Evolutionary conservation across 2,113 vertebrate genomes (phyloP), one percentile per base, ranked within the genome.

Genomic region (Oncorhynchus masou): DNA sequence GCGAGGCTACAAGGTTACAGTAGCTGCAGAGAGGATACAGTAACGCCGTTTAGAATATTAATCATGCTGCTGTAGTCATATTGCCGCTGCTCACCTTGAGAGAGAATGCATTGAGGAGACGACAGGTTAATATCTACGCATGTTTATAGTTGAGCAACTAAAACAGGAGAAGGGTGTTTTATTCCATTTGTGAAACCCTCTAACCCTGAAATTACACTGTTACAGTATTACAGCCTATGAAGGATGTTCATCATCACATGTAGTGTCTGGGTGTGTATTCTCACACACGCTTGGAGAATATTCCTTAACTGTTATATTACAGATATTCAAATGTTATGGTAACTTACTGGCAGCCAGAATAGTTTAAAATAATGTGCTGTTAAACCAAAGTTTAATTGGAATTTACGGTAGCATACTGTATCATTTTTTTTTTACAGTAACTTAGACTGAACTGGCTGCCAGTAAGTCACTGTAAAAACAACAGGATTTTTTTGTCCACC

Each of bases 41-140:
- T 84, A 87, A 88, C 86, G 81, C 82, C 76, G 81, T 89, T 87
- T 79, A 84, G 70, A 84, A 85, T 82, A 88, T 89, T 86, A 89
- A 90, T 90, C 85, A 77, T 39, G 13, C 19, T 34, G 79, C 87
- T 89, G 9, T 89, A 77, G 87, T 88, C 20, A 85, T 88, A 75
- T 68, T 69, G 74, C 69, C 13, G 15, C 70, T 19, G 20, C 68
- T 70, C 34, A 48, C 60, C 70, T 66, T 45, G 67, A 39, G 31
- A 34, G 31, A 19, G 66, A 59, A 65, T 48, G 57, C 71, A 62
- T 70, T 15, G 31, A 45, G 39, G 39, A 68, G 24, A 29, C 15
- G 24, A 51, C 24, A 39, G 39, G 22, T 69, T 51, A 57, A n/a
- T 62, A 64, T 48, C 59, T 34, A 67, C n/a, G 9, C 73, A 25